Base-by-base conservation (phyloP, 2,888 invertebrate genomes). In the Lochmaea crataegi region DNA sequence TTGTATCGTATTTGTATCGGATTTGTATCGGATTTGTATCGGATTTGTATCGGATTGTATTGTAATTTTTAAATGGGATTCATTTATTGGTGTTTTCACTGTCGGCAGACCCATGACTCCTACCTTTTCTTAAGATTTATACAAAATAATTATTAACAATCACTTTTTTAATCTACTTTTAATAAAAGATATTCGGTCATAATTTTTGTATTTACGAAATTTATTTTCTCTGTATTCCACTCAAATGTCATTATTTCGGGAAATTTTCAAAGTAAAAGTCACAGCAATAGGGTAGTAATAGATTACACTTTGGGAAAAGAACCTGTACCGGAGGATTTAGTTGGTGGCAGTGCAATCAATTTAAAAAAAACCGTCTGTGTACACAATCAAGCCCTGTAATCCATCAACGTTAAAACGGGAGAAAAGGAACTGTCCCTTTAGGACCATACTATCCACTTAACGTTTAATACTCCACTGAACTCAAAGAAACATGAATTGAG, bases 371-470 rank as follows among this genome's bases (percentile, higher is more conserved):
- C 69, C 18, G 56, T 65, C 69, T 48, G 60, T 70, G 68, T 74
- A 74, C 56, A 72, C 76, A 74, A 72, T 76, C 74, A 70, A 68
- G 60, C 69, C 68, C 48, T 63, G 76, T 70, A 74, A 76, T 76
- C 74, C 68, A 76, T 76, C 76, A 76, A 76, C 72, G 76, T 76
- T 76, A 74, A 68, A 72, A 70, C 53, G 60, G 66, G 61, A 64
- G 53, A 56, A 67, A 76, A 76, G 74, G 72, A 76, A 70, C 72
- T 74, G 66, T 63, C 72, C 58, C 45, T 60, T 58, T 56, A 70
- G 73, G 73, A 67, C 66, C 68, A 51, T 72, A 65, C 60, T 68
- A 72, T 56, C 76, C 73, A 76, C 73, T 76, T 73, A 71, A 73
- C 73, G 66, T 73, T 73, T 73, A 70, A 72, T 70, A 65, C 68